These are phyloP conservation scores for Phrynosoma platyrhinos DNA, from an alignment of 2,113 vertebrate genomes.

Conservation along the genomic window DNA sequence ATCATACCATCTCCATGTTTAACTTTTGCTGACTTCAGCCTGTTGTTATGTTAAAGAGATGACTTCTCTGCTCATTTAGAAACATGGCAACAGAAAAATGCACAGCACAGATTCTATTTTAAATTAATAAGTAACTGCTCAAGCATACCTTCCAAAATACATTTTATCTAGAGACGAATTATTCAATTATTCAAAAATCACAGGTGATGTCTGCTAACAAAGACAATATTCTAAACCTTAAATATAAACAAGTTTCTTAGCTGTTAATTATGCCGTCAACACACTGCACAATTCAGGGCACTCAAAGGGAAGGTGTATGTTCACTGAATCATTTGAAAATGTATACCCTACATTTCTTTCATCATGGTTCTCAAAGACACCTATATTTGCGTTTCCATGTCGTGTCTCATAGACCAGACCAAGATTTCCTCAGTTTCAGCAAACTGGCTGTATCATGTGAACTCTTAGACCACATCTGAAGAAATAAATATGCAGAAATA, in stretches of 20 bases:
- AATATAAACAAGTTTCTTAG: constrained; percentile 21
- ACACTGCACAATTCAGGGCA: neutral
- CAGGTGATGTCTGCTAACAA: constrained; percentile 39
- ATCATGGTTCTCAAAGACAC: neutral
- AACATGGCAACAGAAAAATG: neutral
- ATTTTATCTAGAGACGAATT: constrained; percentile 51
- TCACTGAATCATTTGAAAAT: neutral
- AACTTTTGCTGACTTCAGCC: neutral
- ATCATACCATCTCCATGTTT: neutral
- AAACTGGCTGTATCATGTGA: neutral
- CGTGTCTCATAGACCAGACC: neutral
- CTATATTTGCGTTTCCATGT: neutral
- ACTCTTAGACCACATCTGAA: no score
- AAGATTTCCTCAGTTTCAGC: neutral
- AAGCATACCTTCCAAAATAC: constrained; percentile 51
- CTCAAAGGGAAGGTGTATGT: neutral
- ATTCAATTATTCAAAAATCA: neutral
- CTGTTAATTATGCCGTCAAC: constrained; percentile 3
- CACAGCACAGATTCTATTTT: constrained; percentile 57
- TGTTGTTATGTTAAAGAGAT: neutral
- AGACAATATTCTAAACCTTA: constrained; percentile 41
- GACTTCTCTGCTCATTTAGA: neutral
- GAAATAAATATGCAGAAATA: constrained; percentile 23
- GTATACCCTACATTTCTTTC: neutral
- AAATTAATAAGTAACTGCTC: constrained; percentile 53